phyloP scores from a whole-genome alignment of 1,140 invertebrate species.

The Drosophila equinoxialis region DNA sequence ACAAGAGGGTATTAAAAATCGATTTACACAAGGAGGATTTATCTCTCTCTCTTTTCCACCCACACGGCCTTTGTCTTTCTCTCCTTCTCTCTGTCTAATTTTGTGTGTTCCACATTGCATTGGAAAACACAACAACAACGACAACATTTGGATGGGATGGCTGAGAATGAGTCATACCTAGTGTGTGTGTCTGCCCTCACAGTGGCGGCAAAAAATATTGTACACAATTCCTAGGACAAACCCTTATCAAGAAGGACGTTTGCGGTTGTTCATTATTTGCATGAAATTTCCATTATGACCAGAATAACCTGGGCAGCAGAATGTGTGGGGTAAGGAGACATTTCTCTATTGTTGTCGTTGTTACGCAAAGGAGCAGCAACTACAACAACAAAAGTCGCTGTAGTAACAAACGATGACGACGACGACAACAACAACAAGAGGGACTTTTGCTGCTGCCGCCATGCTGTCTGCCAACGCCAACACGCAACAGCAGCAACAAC shows the following conservation, averaged over 20 bases:
- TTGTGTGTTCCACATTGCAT: constrained; percentile 72
- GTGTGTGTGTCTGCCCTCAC: constrained; percentile 23
- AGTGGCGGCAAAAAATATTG: constrained; percentile 62
- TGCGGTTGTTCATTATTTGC: constrained; percentile 62
- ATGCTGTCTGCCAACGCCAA: constrained; percentile 78
- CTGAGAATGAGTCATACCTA: constrained; percentile 46
- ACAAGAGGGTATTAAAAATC: constrained; percentile 44
- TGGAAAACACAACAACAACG: constrained; percentile 27
- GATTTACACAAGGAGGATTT: constrained; percentile 67
- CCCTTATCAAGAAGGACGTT: constrained; percentile 77
- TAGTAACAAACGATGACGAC: constrained; percentile 59
- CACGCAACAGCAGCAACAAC: constrained; percentile 63
- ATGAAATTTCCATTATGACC: constrained; percentile 63
- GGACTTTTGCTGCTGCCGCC: constrained; percentile 50
- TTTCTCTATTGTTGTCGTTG: constrained; percentile 15
- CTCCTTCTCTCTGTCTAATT: constrained; percentile 22
- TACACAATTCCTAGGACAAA: constrained; percentile 41
- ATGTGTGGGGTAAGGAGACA: neutral
- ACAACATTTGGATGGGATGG: constrained; percentile 43
- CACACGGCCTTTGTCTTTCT: neutral
- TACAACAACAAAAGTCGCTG: constrained; percentile 33
- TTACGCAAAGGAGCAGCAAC: constrained; percentile 60
- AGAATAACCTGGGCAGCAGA: neutral
- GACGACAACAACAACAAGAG: constrained; percentile 42
- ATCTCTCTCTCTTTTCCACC: neutral